phyloP scores from a whole-genome alignment of 2,888 invertebrate species.

The Dione juno region DNA sequence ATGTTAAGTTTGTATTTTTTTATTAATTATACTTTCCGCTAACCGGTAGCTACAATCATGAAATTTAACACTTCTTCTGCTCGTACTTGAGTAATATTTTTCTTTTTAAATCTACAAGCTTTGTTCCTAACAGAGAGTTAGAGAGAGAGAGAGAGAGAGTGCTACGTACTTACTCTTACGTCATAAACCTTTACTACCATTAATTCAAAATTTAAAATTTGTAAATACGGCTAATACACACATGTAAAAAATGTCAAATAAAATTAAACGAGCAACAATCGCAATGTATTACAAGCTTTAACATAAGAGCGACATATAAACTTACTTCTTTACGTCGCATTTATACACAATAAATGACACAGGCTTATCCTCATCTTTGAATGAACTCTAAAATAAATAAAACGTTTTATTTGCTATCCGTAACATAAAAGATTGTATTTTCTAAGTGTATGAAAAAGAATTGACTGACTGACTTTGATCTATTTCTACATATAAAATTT shows the following conservation, averaged over 20 bases:
- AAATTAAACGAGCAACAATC: slow-evolving; percentile 9
- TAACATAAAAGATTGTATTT: neutral
- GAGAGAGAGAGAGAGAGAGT: no score
- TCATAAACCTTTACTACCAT: neutral
- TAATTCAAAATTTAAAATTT: neutral
- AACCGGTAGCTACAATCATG: no score
- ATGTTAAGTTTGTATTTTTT: no score
- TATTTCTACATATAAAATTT: no score
- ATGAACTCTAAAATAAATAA: neutral
- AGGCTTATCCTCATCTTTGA: slow-evolving; percentile 6
- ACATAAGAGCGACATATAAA: neutral
- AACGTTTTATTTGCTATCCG: neutral
- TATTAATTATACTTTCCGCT: no score
- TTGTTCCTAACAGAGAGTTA: no score
- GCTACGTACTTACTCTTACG: no score
- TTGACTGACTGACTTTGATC: neutral
- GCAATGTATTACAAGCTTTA: neutral
- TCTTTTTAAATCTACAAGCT: no score
- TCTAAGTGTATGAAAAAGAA: neutral
- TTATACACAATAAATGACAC: neutral
- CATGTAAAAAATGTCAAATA: neutral
- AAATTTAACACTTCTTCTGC: no score
- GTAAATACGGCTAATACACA: no score
- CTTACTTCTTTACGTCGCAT: neutral
- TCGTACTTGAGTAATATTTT: no score